phyloP scores from a whole-genome alignment of 2,888 invertebrate genomes.

The Andrena trimmerana region DNA sequence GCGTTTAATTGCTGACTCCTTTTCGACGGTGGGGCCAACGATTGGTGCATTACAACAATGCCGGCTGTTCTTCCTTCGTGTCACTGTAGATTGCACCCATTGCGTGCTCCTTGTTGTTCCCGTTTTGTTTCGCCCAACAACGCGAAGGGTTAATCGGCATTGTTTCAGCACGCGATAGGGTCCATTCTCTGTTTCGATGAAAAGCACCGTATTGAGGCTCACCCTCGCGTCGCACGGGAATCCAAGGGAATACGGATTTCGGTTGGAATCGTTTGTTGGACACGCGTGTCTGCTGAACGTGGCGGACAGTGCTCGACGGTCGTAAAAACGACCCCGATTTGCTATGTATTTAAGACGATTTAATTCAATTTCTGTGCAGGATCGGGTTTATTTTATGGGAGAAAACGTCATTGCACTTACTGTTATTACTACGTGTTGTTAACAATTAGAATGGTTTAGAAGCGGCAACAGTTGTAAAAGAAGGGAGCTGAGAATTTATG shows the following conservation, averaged over 20 bases:
- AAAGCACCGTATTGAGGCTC: constrained; percentile 43
- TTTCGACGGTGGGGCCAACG: constrained; percentile 29
- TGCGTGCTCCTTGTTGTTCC: constrained; percentile 66
- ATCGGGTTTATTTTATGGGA: too few species aligned
- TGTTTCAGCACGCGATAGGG: constrained; percentile 65
- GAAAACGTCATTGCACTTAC: too few species aligned
- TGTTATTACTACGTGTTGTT: too few species aligned
- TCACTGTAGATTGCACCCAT: constrained; percentile 59
- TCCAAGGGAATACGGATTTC: constrained; percentile 15
- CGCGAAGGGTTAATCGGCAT: constrained; percentile 64
- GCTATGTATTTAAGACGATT: too few species aligned
- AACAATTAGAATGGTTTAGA: too few species aligned
- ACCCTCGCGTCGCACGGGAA: constrained; percentile 31
- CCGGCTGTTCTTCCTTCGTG: constrained; percentile 38
- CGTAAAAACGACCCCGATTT: too few species aligned
- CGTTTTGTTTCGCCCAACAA: constrained; percentile 73
- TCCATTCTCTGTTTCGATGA: constrained; percentile 57
- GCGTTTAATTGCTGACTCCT: constrained; percentile 65
- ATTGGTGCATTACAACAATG: constrained; percentile 59
- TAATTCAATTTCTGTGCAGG: too few species aligned
- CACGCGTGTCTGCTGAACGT: background rate
- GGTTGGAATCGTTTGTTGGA: constrained; percentile 12
- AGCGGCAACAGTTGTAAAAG: too few species aligned
- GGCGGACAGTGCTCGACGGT: background rate
- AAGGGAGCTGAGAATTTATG: too few species aligned